Evolutionary conservation across 2,113 vertebrate species (phyloP).

Genomic region (Eira barbara): DNA sequence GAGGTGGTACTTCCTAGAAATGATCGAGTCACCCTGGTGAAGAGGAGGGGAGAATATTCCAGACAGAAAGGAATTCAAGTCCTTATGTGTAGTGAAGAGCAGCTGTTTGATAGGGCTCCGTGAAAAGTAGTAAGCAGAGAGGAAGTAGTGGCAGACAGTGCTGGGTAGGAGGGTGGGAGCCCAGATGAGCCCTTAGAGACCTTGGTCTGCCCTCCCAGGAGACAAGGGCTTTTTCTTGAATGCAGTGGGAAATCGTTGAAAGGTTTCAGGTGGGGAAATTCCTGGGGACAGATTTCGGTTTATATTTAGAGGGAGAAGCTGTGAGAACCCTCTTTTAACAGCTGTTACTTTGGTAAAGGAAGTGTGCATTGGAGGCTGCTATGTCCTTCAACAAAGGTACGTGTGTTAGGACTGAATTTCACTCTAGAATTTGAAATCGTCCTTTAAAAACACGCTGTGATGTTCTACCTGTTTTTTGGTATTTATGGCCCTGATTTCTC

Average conservation of each 20-base stretch:
- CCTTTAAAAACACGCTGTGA: not conserved
- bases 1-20: not conserved
- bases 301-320: not conserved
- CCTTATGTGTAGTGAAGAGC: not conserved
- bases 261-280: not conserved
- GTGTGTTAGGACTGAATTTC: not conserved
- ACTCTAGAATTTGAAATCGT: not conserved
- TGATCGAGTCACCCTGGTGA: not conserved
- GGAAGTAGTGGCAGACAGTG: not conserved
- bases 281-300: not conserved
- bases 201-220: not conserved
- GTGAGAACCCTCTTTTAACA: not conserved
- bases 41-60: not conserved
- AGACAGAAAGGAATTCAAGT: not conserved
- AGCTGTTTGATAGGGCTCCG: not conserved
- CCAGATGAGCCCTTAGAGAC: not conserved
- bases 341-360: not conserved
- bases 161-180: not conserved
- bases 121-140: not conserved
- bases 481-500: not conserved
- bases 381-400: not conserved
- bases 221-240: not conserved
- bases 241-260: not conserved
- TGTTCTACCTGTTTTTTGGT: not conserved
- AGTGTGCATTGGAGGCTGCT: not conserved